A percentile compares a stretch with the other conserved stretches of the same genome.
Evolutionary conservation across 2,888 invertebrate genomes (phyloP).

Genomic region (Aricia artaxerxes): DNA sequence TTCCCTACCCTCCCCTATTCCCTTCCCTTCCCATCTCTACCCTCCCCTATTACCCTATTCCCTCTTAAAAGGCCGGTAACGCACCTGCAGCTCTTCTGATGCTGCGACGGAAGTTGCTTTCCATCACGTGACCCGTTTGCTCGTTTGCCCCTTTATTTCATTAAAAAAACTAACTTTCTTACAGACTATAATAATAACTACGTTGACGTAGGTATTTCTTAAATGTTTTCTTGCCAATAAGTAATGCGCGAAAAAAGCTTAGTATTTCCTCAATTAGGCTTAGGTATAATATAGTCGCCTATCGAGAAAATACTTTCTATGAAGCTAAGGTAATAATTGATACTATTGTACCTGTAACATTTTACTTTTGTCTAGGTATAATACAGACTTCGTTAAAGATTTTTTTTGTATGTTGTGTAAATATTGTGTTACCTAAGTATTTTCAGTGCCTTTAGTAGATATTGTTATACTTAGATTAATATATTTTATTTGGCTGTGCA

Average conservation of each 20-base stretch:
- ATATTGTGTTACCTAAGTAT: neutral
- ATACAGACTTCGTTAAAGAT: neutral
- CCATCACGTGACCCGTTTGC: too few relatives aligned
- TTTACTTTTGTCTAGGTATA: neutral
- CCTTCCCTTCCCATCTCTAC: too few relatives aligned
- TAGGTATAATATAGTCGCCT: neutral
- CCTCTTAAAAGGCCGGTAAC: too few relatives aligned
- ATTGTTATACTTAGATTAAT: neutral
- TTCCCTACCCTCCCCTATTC: too few relatives aligned
- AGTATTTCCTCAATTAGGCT: too few relatives aligned
- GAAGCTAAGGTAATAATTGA: neutral
- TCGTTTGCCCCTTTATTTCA: too few relatives aligned
- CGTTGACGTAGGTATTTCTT: neutral
- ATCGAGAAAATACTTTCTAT: neutral
- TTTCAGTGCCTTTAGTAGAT: neutral
- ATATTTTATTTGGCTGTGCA: constrained; percentile 10
- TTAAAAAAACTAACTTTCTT: neutral
- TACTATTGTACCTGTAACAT: neutral
- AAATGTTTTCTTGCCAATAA: neutral
- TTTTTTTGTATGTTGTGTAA: neutral
- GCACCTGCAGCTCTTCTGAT: too few relatives aligned
- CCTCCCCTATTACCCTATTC: too few relatives aligned
- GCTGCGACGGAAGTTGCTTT: too few relatives aligned
- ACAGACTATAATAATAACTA: neutral
- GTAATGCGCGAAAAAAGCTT: neutral